These are phyloP conservation scores for Medauroidea extradentata DNA, from an alignment of 1,140 invertebrate genomes.

Conservation along the genomic window DNA sequence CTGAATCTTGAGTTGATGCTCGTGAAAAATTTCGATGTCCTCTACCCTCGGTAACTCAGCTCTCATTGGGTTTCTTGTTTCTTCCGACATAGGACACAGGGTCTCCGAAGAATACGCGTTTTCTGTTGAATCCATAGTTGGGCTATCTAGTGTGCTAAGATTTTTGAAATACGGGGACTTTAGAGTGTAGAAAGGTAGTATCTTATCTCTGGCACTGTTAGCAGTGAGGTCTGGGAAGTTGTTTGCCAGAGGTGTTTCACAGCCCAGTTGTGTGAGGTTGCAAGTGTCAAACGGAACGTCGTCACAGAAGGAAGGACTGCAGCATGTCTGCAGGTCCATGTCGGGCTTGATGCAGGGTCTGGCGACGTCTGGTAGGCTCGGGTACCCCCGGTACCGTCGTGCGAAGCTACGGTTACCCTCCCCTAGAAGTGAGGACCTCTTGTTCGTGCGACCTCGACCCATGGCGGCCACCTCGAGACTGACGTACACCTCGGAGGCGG, in stretches of 20 bases:
- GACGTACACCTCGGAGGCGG: background rate
- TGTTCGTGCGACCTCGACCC: background rate
- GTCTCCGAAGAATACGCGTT: background rate
- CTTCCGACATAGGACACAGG: background rate
- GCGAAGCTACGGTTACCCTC: background rate
- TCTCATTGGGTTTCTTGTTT: no score
- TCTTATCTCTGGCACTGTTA: background rate
- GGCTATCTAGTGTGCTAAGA: background rate
- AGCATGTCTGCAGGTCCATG: background rate
- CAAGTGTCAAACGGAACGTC: no score
- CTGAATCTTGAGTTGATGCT: slow-evolving; percentile 24
- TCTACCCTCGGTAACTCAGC: slow-evolving; percentile 18
- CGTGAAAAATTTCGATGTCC: slow-evolving; percentile 28
- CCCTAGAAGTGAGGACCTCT: background rate
- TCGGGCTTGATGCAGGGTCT: background rate
- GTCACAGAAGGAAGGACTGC: no score
- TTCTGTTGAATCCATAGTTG: background rate
- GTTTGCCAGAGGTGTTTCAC: no score
- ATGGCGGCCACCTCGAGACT: background rate
- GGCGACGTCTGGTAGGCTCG: background rate
- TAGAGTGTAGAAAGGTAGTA: background rate
- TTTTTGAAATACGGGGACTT: background rate
- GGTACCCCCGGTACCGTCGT: background rate
- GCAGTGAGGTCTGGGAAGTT: background rate
- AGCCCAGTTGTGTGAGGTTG: no score